These are phyloP conservation scores for Apostichopus leukothele DNA, from an alignment of 53 echinoderm and acorn worm genomes.

Conservation along the genomic window DNA sequence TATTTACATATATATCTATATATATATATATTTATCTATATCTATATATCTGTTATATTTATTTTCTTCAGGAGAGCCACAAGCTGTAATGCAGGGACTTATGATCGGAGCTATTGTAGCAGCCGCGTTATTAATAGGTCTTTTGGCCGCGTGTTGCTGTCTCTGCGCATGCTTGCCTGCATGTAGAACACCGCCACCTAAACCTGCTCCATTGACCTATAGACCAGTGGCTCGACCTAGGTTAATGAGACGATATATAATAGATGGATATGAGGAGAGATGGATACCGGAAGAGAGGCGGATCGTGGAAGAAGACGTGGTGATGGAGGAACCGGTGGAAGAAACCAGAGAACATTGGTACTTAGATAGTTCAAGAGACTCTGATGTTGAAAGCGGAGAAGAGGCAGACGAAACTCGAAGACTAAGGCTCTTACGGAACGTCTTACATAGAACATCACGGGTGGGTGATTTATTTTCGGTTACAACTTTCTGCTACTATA, in stretches of 20 bases:
- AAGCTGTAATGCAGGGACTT: not conserved
- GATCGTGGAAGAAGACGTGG: not conserved
- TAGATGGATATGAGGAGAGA: not conserved
- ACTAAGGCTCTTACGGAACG: not conserved
- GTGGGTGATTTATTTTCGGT: not conserved
- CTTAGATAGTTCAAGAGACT: not conserved
- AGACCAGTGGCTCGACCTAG: not conserved
- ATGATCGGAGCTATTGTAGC: conserved; percentile 1
- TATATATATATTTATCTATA: too few relatives aligned
- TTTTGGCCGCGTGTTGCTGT: not conserved
- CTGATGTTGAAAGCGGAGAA: not conserved
- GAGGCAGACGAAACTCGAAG: not conserved
- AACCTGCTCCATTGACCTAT: not conserved
- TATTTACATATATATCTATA: too few relatives aligned
- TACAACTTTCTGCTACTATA: too few relatives aligned
- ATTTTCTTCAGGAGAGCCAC: not conserved
- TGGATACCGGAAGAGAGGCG: not conserved
- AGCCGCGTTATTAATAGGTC: not conserved
- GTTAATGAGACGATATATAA: not conserved
- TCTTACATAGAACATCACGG: not conserved
- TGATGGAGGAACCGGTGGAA: not conserved
- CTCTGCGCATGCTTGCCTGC: not conserved
- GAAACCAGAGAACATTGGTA: not conserved
- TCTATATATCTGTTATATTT: not conserved
- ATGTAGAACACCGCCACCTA: conserved; percentile 5